These are phyloP conservation scores for Poecilia picta DNA, from an alignment of 2,797 vertebrate genomes.

Conservation along the genomic window DNA sequence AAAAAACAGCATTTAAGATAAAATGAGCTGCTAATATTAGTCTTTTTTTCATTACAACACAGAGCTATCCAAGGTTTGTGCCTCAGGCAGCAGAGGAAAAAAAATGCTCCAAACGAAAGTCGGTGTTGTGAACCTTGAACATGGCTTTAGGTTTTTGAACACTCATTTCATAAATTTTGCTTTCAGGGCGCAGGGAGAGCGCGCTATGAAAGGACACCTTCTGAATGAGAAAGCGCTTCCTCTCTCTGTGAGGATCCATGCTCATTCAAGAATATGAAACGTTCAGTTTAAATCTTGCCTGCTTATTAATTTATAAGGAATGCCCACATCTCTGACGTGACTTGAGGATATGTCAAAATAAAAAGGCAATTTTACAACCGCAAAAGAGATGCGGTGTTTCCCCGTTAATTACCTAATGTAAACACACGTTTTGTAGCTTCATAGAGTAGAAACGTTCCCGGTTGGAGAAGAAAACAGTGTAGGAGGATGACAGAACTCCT, in stretches of 20 bases:
- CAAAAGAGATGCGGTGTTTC: slow-evolving; percentile 41
- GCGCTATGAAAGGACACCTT: slow-evolving; percentile 61
- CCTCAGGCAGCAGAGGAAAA: background rate
- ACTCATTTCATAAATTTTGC: slow-evolving; percentile 32
- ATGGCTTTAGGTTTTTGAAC: background rate
- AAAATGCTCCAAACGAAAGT: background rate
- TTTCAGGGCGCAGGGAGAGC: slow-evolving; percentile 25
- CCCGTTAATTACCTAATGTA: slow-evolving; percentile 61
- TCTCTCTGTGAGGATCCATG: slow-evolving; percentile 33
- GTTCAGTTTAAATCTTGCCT: slow-evolving; percentile 36
- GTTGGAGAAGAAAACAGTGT: slow-evolving; percentile 50
- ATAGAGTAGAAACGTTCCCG: slow-evolving; percentile 14
- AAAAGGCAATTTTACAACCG: slow-evolving; percentile 47
- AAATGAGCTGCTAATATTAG: slow-evolving; percentile 2
- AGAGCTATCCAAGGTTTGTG: background rate
- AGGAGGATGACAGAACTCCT: slow-evolving; percentile 37
- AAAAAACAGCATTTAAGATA: background rate
- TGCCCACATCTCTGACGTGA: slow-evolving; percentile 44
- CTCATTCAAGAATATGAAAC: slow-evolving; percentile 30
- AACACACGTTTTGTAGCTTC: slow-evolving; percentile 48
- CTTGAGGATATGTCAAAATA: slow-evolving; percentile 60
- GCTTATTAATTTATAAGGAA: slow-evolving; percentile 52
- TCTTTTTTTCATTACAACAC: slow-evolving; percentile 3
- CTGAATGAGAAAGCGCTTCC: slow-evolving; percentile 62
- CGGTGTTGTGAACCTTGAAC: background rate